Evolutionary conservation across 1,140 invertebrate genomes (phyloP).

Genomic region (Rhagoletis pomonella): DNA sequence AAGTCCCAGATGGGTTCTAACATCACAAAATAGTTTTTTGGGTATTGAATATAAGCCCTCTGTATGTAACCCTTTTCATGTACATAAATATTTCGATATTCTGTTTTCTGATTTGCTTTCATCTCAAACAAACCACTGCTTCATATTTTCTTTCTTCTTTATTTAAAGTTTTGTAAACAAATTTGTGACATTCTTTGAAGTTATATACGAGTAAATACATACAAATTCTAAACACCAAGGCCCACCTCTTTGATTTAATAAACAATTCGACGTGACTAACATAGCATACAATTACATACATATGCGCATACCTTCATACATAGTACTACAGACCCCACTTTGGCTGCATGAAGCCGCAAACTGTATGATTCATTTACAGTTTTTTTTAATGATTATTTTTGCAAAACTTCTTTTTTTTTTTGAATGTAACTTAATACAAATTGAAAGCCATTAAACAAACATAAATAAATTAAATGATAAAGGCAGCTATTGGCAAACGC

Average conservation of each 20-base stretch:
- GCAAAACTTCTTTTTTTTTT: not conserved
- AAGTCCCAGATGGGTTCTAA: no score
- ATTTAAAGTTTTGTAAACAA: not conserved
- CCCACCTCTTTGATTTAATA: not conserved
- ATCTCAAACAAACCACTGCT: no score
- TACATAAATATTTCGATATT: no score
- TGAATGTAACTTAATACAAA: slow-evolving; percentile 7
- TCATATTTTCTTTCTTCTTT: not conserved
- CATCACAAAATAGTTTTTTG: no score
- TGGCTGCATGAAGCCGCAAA: not conserved
- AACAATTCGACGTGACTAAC: not conserved
- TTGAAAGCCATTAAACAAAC: slow-evolving; percentile 43
- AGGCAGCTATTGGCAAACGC: not conserved
- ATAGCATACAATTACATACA: not conserved
- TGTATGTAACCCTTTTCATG: no score
- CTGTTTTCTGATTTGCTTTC: no score
- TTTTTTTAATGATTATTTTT: slow-evolving; percentile 10
- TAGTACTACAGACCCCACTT: not conserved
- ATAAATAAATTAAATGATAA: slow-evolving; percentile 40
- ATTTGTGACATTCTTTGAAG: slow-evolving; percentile 8
- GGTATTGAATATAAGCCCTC: no score
- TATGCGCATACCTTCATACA: not conserved
- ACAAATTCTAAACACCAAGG: not conserved
- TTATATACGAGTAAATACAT: not conserved
- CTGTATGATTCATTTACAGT: slow-evolving; percentile 2